These are phyloP conservation scores for Cacatua alba DNA, from an alignment of 2,113 vertebrate genomes.

Conservation along the genomic window DNA sequence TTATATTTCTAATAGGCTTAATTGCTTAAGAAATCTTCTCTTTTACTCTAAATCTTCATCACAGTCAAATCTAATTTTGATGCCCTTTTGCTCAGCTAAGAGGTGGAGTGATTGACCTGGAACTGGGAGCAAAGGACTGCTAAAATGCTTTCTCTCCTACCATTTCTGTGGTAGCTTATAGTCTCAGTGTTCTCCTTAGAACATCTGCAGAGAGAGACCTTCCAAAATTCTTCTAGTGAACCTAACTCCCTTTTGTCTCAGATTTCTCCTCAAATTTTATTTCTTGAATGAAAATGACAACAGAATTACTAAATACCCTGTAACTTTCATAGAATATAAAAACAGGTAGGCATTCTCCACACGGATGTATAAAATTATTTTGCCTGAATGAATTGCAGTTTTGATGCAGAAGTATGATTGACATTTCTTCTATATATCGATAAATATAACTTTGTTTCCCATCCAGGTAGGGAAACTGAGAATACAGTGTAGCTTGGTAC, in stretches of 20 bases:
- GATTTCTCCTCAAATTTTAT: no score
- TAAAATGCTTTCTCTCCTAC: background rate
- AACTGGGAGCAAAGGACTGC: background rate
- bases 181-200: background rate
- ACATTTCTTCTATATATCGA: no score
- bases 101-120: constrained; percentile 19
- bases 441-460: background rate
- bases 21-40: constrained; percentile 4
- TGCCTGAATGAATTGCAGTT: no score
- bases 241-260: no score
- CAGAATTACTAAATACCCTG: no score
- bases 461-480: background rate
- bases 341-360: no score
- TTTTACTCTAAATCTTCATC: background rate
- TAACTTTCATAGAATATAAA: no score
- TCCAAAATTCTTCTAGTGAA: background rate
- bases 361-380: no score
- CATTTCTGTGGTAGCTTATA: background rate
- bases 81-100: constrained; percentile 16
- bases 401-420: no score
- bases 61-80: constrained; percentile 50
- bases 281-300: no score
- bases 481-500: background rate
- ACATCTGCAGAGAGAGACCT: background rate
- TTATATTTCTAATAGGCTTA: constrained; percentile 11